Percentiles rank a stretch among this genome's conserved stretches.
Evolutionary conservation across 2,888 invertebrate species (phyloP).

Genomic region (Nymphalis polychloros): DNA sequence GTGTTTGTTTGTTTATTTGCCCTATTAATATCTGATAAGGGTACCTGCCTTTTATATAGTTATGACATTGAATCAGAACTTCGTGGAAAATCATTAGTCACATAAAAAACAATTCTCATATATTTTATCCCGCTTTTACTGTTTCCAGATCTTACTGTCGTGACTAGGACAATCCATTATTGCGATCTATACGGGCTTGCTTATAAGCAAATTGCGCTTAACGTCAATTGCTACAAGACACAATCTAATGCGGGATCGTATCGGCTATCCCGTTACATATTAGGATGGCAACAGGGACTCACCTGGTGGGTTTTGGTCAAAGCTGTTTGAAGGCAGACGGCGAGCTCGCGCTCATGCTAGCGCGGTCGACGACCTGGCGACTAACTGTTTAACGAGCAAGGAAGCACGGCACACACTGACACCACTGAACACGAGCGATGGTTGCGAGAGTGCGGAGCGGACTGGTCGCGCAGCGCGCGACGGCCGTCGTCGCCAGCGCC

Average conservation of each 20-base stretch:
- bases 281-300: conserved; percentile 45
- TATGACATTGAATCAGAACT: neutral
- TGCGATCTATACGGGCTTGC: conserved; percentile 7
- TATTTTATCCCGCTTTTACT: neutral
- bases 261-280: neutral
- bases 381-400: conserved; percentile 55
- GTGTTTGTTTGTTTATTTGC: too few relatives aligned
- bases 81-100: neutral
- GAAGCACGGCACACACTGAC: conserved; percentile 46
- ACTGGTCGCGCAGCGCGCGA: conserved; percentile 45
- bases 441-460: conserved; percentile 41
- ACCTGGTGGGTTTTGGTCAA: conserved; percentile 56
- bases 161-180: conserved; percentile 22
- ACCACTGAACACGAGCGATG: conserved; percentile 40
- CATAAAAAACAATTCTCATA: neutral
- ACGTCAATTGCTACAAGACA: conserved; percentile 6
- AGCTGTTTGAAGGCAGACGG: conserved; percentile 52
- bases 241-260: neutral
- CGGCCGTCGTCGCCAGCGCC: conserved; percentile 44
- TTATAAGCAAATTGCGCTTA: conserved; percentile 2
- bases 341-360: conserved; percentile 68
- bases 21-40: too few relatives aligned
- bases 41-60: conserved; percentile 6
- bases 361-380: conserved; percentile 72
- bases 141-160: neutral